A percentile compares a stretch with the other conserved stretches of the same genome.
These are phyloP conservation scores for Siniperca chuatsi DNA, from an alignment of 2,113 vertebrate species.

Conservation along the genomic window DNA sequence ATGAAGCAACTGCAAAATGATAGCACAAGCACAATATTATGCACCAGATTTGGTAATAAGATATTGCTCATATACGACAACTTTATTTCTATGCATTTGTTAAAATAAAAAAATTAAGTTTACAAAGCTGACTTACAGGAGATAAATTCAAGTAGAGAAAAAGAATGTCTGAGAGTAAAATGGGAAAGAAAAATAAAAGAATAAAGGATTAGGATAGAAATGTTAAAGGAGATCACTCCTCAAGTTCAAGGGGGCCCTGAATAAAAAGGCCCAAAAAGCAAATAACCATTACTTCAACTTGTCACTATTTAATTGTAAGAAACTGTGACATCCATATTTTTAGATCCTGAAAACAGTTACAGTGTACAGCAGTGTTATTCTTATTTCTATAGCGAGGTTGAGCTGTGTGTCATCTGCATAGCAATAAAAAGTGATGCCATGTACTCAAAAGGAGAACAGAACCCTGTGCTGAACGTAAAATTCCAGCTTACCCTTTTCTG, in stretches of 20 bases:
- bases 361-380: background rate
- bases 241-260: no score
- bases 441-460: background rate
- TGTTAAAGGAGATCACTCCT: no score
- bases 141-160: background rate
- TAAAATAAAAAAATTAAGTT: background rate
- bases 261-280: background rate
- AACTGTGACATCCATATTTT: background rate
- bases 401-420: background rate
- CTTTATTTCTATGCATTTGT: background rate
- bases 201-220: background rate
- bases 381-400: background rate
- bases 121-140: background rate
- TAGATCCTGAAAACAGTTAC: background rate
- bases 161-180: no score
- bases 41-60: background rate
- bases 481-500: background rate
- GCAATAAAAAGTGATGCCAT: background rate
- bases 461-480: background rate
- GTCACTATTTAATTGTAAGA: background rate
- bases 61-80: background rate
- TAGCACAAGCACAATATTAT: background rate
- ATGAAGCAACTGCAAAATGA: background rate
- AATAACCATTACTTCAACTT: background rate
- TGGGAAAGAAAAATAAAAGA: background rate